A percentile compares a stretch with the other conserved stretches of the same genome.
Evolutionary conservation across 2,113 vertebrate species (phyloP).

Genomic region (Eulemur macaco): DNA sequence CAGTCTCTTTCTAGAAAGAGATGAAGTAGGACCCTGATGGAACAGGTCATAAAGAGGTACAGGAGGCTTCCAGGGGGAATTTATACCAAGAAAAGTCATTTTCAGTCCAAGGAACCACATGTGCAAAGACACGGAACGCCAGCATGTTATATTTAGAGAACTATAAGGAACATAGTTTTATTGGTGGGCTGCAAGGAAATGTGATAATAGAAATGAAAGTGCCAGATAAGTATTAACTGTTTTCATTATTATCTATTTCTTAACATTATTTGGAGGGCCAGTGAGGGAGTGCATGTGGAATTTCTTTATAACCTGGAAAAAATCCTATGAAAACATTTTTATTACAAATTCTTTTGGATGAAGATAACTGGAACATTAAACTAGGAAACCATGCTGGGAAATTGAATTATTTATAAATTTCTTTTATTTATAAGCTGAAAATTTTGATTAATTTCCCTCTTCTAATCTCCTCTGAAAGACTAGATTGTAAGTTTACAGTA

Average conservation of each 20-base stretch:
- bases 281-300: not conserved
- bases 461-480: not conserved
- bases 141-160: not conserved
- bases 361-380: slow-evolving; percentile 1
- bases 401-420: slow-evolving; percentile 32
- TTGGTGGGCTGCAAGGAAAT: not conserved
- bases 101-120: not conserved
- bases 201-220: not conserved
- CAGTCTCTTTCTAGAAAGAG: not conserved
- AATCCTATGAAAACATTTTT: not conserved
- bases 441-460: not conserved
- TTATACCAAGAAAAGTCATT: not conserved
- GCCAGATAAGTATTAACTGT: not conserved
- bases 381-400: not conserved
- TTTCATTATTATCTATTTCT: not conserved
- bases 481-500: not conserved
- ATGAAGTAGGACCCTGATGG: not conserved
- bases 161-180: not conserved
- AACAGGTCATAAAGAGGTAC: not conserved
- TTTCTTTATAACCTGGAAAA: slow-evolving; percentile 40
- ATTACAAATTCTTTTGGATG: slow-evolving; percentile 36
- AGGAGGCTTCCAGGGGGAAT: not conserved
- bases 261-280: not conserved
- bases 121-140: not conserved
- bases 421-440: slow-evolving; percentile 15